phyloP scores from a whole-genome alignment of 2,888 invertebrate species.

The Parapristionchus giblindavisi region DNA sequence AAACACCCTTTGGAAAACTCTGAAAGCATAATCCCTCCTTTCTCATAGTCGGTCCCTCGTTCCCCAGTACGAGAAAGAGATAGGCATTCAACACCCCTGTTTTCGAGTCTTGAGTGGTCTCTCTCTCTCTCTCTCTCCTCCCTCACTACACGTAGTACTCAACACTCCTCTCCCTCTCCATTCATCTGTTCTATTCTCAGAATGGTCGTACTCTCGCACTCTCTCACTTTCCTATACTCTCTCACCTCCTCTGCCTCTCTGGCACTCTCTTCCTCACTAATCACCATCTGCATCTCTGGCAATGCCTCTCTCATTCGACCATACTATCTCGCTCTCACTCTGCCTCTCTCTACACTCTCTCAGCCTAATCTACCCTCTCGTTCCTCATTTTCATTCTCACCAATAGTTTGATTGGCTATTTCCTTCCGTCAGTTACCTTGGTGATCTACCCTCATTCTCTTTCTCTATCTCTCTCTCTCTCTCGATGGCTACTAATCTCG shows the following conservation, averaged over 20 bases:
- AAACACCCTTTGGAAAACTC: no score
- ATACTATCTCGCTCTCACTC: not conserved
- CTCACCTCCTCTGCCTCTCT: not conserved
- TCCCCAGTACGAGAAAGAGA: conserved; percentile 9
- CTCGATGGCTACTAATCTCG: no score
- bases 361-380: not conserved
- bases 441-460: no score
- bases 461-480: no score
- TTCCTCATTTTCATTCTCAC: no score
- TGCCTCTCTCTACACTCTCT: not conserved
- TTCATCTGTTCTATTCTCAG: not conserved
- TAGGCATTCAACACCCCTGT: conserved; percentile 1
- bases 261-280: no score
- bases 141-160: no score
- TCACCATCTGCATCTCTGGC: conserved; percentile 3
- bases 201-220: not conserved
- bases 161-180: not conserved
- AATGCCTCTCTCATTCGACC: not conserved
- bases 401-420: no score
- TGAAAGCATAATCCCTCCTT: no score
- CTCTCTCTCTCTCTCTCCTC: not conserved
- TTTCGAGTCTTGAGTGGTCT: conserved; percentile 14
- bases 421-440: no score
- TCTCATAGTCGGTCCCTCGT: conserved; percentile 22
- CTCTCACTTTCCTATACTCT: not conserved